Evolutionary conservation across 2,113 vertebrate genomes (phyloP).

Genomic region (Conger conger): DNA sequence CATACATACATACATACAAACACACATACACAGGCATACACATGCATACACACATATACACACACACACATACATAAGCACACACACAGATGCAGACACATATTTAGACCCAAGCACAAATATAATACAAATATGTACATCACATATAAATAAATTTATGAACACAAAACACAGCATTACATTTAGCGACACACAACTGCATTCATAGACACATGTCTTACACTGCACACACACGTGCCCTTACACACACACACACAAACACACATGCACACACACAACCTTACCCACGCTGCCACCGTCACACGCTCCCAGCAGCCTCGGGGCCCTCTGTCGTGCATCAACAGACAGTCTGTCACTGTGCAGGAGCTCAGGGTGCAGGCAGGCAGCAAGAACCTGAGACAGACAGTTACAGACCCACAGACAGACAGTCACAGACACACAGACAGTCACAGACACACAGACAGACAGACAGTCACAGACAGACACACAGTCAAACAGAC

Average conservation of each 20-base stretch:
- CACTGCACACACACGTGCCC: background rate
- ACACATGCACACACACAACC: background rate
- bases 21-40: background rate
- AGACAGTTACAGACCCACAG: background rate
- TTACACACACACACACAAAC: background rate
- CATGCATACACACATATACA: background rate
- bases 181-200: background rate
- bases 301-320: slow-evolving; percentile 51
- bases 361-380: slow-evolving; percentile 63
- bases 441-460: background rate
- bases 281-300: slow-evolving; percentile 62
- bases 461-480: background rate
- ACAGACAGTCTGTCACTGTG: slow-evolving; percentile 46
- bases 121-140: no score
- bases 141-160: no score
- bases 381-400: slow-evolving; percentile 63
- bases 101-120: no score
- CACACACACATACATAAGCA: no score
- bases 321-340: slow-evolving; percentile 60
- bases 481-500: background rate
- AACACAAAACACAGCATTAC: no score
- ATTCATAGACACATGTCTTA: slow-evolving; percentile 13
- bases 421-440: background rate
- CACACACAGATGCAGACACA: background rate
- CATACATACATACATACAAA: background rate